A percentile compares a stretch with the other conserved stretches of the same genome.
phyloP scores from a whole-genome alignment of 2,113 vertebrate species.

The Aegithalos caudatus region DNA sequence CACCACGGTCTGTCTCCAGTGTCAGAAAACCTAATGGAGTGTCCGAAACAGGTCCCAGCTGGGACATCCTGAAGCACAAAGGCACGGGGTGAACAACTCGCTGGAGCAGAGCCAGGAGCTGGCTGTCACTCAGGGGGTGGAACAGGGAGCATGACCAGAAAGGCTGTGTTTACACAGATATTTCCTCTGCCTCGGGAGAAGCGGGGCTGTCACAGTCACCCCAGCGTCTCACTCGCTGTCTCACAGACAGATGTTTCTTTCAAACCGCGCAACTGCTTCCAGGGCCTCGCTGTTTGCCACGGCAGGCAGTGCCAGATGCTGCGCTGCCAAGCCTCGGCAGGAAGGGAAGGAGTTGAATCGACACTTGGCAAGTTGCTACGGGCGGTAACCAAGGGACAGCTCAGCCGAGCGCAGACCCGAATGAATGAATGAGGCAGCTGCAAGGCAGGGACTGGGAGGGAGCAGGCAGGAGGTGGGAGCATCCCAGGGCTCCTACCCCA shows the following conservation, averaged over 20 bases:
- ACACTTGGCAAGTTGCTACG: neutral
- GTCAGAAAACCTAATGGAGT: neutral
- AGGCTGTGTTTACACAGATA: neutral
- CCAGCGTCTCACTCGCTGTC: neutral
- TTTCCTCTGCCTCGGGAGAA: neutral
- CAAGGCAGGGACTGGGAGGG: neutral
- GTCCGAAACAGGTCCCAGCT: neutral
- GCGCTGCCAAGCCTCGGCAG: neutral
- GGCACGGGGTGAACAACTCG: neutral
- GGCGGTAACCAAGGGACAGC: neutral
- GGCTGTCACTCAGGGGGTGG: neutral
- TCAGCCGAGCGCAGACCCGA: neutral
- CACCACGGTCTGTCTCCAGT: fast-evolving
- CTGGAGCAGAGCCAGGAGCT: neutral
- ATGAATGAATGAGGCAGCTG: neutral
- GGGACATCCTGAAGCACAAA: neutral
- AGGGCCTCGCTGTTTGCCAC: fast-evolving
- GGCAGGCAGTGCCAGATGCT: neutral
- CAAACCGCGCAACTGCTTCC: neutral
- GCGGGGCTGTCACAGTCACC: neutral
- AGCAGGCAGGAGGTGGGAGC: neutral
- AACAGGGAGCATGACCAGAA: neutral
- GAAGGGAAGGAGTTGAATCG: neutral
- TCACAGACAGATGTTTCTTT: neutral
- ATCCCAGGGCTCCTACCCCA: neutral